Percentiles rank a stretch among this genome's conserved stretches.
Conservation (phyloP, 2,797 vertebrate species). For the Hypotaenidia philippensis region DNA sequence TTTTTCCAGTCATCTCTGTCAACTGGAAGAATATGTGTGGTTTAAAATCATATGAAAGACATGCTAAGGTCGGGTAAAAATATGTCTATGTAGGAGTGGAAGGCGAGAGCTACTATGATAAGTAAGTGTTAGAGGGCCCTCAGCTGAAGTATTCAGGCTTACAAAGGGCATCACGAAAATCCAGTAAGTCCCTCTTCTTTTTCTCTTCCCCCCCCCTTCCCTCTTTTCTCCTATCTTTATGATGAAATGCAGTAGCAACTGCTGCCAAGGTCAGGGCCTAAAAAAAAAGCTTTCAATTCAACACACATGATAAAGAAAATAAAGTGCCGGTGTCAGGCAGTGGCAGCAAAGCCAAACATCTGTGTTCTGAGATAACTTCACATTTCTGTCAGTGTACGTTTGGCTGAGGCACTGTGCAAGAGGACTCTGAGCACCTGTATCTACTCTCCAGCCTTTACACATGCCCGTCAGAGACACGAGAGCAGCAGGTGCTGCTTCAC, state of each 20-base stretch:
- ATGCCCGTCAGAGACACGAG: background rate
- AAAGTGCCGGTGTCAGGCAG: background rate
- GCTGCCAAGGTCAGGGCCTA: conserved; percentile 59
- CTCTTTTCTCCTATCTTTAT: conserved; percentile 5
- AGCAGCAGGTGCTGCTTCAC: conserved; percentile 39
- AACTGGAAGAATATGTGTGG: background rate
- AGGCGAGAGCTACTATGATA: background rate
- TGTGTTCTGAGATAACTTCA: conserved; percentile 47
- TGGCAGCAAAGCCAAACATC: conserved; percentile 39
- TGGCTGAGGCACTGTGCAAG: background rate
- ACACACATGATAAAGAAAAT: conserved; percentile 37
- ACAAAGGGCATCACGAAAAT: conserved; percentile 40
- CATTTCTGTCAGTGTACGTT: conserved; percentile 13
- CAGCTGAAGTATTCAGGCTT: conserved; percentile 10
- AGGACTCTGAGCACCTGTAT: conserved; percentile 37
- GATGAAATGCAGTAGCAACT: conserved; percentile 39
- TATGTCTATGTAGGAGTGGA: background rate
- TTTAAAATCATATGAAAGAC: background rate
- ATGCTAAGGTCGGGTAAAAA: background rate
- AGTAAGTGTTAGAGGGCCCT: background rate
- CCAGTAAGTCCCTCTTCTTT: background rate
- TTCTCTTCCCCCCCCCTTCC: background rate
- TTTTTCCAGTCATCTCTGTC: background rate
- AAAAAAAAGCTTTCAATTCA: conserved; percentile 50
- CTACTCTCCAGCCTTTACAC: conserved; percentile 23